Base-by-base conservation (phyloP, 37 sponge, comb jelly and placozoan genomes). In the Aplysina aerophoba region DNA sequence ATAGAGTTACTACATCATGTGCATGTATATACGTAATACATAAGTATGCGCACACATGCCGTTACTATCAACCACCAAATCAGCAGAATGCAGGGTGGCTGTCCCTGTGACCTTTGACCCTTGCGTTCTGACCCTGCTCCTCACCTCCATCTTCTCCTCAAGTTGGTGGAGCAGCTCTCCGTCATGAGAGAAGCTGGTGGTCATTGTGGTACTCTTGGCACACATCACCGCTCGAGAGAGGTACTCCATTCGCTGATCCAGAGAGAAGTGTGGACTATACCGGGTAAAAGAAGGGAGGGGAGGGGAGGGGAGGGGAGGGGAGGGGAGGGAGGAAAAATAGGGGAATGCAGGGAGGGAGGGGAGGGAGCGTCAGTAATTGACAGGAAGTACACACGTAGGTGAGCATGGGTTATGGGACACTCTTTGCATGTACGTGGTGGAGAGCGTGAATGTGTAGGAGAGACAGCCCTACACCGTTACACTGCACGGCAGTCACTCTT, bases 81-180 rank as follows among this genome's bases (percentile, higher is more conserved):
- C 50, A 44, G 11, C 11, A 11, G 67, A 21, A 44, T 8, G 3
- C 50, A 44, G 50, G 3, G 50, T 44, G 50, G 8, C 50, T 44
- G 50, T 44, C 50, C 50, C 3, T 44, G 50, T 44, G 50, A 44
- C 8, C 50, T 44, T 44, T 44, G 50, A 44, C 8, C 50, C n/a
- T n/a, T n/a, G n/a, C n/a, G n/a, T n/a, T n/a, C n/a, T 8, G 8
- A 44, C 50, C 50, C 50, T n/a, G n/a, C n/a, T 34, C 16, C 79
- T 55, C 24, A 98, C 99, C 73, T 98, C 99, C 91, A 98, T 87
- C 79, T 94, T 96, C 75, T 98, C 99, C 84, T 96, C 93, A 30
- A 95, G 84, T 40, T 98, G 95, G 74, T 98, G 97, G 15, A 98
- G 88, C 71, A 94, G 91, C 82, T 96, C 95, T 61, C 97, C 97